phyloP scores from a whole-genome alignment of 2,797 vertebrate genomes.

The Dipus sagitta region DNA sequence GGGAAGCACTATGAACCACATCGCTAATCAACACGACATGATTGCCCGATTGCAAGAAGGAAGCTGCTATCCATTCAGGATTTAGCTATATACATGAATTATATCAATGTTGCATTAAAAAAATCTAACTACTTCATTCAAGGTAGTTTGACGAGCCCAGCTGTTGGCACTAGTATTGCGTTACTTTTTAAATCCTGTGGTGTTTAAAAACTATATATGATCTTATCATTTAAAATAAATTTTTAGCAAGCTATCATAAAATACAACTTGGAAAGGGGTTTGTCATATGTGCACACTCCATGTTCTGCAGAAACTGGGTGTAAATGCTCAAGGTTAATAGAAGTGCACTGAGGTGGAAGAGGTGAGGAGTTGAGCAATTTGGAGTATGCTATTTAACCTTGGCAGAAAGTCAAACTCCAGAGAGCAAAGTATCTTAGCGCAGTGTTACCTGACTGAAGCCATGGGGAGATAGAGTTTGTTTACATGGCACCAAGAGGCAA shows the following conservation, averaged over 20 bases:
- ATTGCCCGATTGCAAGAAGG: neutral
- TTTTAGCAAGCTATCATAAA: neutral
- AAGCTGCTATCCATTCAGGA: neutral
- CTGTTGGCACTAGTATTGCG: neutral
- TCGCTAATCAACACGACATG: neutral
- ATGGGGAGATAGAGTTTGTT: neutral
- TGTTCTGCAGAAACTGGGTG: too few species aligned
- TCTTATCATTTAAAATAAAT: neutral
- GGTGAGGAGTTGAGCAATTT: conserved; percentile 80
- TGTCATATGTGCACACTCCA: accelerated
- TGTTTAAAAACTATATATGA: neutral
- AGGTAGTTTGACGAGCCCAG: neutral
- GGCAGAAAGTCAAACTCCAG: conserved; percentile 79
- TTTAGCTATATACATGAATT: neutral
- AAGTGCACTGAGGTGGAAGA: conserved; percentile 83
- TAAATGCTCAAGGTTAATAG: neutral
- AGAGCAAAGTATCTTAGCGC: conserved; percentile 59
- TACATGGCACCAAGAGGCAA: neutral
- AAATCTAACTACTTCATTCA: neutral
- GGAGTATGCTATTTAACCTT: conserved; percentile 82
- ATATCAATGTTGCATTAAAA: too few species aligned
- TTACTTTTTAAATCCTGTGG: neutral
- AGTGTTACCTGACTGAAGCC: conserved; percentile 35
- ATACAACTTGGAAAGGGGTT: neutral
- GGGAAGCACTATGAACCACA: too few species aligned